Conservation (phyloP, 2,113 vertebrate species). For the Dicrurus megarhynchus region DNA sequence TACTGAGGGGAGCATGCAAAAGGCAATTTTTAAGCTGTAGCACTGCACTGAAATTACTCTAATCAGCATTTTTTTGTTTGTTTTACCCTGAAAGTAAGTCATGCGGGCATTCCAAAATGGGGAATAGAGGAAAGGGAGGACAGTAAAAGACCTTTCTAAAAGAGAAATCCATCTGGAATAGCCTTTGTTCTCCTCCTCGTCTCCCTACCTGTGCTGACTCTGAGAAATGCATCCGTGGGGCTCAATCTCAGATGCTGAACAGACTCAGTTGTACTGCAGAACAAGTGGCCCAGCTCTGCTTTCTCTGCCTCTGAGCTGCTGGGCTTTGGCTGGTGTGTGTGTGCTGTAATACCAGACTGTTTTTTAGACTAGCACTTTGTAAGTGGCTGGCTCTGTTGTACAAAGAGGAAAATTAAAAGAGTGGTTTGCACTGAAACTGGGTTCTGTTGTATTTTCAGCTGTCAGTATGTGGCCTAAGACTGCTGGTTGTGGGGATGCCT, state of each 20-base stretch:
- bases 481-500: not conserved
- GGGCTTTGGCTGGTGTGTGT: slow-evolving; percentile 42
- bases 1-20: not conserved
- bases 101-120: not conserved
- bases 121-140: not conserved
- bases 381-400: slow-evolving; percentile 67
- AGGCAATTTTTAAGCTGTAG: slow-evolving; percentile 32
- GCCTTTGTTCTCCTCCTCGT: not conserved
- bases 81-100: slow-evolving; percentile 9
- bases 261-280: slow-evolving; percentile 35
- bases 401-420: slow-evolving; percentile 65
- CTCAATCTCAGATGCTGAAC: not conserved
- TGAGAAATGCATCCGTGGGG: not conserved
- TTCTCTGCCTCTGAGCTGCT: slow-evolving; percentile 18
- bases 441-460: not conserved
- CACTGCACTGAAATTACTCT: slow-evolving; percentile 37
- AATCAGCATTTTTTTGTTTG: not conserved
- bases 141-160: not conserved
- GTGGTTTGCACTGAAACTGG: slow-evolving; percentile 65
- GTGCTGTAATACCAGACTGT: slow-evolving; percentile 54
- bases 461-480: not conserved
- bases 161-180: not conserved
- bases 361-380: slow-evolving; percentile 69
- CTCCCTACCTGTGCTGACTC: not conserved
- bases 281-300: not conserved